phyloP scores from a whole-genome alignment of 2,888 invertebrate genomes.

The Helleia helle region DNA sequence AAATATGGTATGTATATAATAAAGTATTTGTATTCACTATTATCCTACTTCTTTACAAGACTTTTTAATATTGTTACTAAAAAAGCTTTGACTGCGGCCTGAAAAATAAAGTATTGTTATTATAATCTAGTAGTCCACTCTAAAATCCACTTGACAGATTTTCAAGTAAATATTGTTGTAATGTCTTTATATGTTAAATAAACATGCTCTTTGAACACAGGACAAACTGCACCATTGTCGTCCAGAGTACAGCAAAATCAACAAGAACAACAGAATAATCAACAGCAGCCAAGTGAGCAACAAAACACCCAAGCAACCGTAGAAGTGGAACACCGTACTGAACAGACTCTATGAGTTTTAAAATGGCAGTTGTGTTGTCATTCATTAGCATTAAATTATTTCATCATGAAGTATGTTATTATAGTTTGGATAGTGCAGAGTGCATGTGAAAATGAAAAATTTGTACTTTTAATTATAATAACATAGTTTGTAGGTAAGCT shows the following conservation, averaged over 20 bases:
- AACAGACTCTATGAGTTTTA: conserved; percentile 48
- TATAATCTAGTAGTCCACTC: too few species aligned
- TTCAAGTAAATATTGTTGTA: too few species aligned
- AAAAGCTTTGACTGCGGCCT: too few species aligned
- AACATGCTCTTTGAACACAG: conserved; percentile 30
- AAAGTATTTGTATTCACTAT: conserved; percentile 4
- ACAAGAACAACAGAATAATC: conserved; percentile 30
- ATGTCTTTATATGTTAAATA: too few species aligned
- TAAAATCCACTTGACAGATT: too few species aligned
- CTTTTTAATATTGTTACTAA: too few species aligned
- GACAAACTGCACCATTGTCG: conserved; percentile 64
- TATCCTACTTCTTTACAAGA: not conserved
- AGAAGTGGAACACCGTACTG: conserved; percentile 48
- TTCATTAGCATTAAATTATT: not conserved
- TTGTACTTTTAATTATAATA: conserved; percentile 2
- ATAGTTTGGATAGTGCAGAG: not conserved
- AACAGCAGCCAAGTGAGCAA: conserved; percentile 39
- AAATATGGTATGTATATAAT: conserved; percentile 78
- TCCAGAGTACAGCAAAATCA: conserved; percentile 61
- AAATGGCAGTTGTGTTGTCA: not conserved
- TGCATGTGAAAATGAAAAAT: not conserved
- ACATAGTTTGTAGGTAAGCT: not conserved
- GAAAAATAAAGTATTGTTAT: too few species aligned
- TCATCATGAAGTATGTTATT: not conserved
- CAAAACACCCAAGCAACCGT: conserved; percentile 41